Evolutionary conservation across 2,797 vertebrate genomes (phyloP), one percentile per base, ranked within the genome.

Genomic region (Gymnodraco acuticeps): DNA sequence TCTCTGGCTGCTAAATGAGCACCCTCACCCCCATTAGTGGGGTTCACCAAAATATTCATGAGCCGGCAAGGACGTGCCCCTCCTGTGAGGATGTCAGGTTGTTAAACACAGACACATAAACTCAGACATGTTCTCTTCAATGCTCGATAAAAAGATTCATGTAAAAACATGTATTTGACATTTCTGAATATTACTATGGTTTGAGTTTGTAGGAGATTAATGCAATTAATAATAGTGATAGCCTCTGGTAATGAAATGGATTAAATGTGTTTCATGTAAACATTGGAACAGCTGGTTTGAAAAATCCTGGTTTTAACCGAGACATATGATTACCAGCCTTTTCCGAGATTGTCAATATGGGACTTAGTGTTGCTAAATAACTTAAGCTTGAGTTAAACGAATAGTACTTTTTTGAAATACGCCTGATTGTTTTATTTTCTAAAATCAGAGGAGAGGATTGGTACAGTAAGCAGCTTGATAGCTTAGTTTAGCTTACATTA

Each of bases 1-100:
- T 82, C 69, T 64, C 60, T 20, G 76, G 81, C 74, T 65, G 68
- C 67, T 88, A 89, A 89, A 89, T 83, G 70, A 85, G 74, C 77
- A 77, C 76, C 70, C 64, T 86, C 76, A 82, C 81, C 87, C 75
- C 84, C 78, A 88, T 90, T 90, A 90, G 73, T 41, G 16, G 52
- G 76, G 83, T 89, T 89, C 84, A 83, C 60, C 51, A 10, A 77
- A 81, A 83, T 81, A 84, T 70, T 87, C 52, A 56, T 19, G 54
- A 82, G 66, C 72, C 2, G 27, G 46, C 62, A 51, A 63, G 41
- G 62, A 66, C 17, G 46, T 23, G 41, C 53, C 68, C 64, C 46
- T 72, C 46, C 81, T 59, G 56, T 0, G 11, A 71, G 68, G 52
- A 58, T 75, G 52, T 81, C 53, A 70, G 64, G 51, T 72, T 80